Conservation (phyloP, 2,888 invertebrate species). For the Luffia ferchaultella region DNA sequence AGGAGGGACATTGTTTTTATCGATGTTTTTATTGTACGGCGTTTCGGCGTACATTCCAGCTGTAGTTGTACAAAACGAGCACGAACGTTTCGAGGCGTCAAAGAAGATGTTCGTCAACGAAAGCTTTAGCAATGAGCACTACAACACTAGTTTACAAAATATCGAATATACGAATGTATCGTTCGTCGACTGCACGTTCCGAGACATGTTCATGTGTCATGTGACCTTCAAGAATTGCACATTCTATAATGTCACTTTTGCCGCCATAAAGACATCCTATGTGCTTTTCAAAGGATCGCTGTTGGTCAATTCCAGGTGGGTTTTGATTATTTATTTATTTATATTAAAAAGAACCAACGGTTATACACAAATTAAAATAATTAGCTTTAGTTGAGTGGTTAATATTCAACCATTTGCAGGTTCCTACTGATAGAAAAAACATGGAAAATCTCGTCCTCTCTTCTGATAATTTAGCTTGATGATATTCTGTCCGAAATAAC, state of each 20-base stretch:
- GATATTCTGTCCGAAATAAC: no score
- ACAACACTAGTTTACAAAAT: slow-evolving; percentile 71
- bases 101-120: slow-evolving; percentile 30
- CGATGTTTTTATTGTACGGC: slow-evolving; percentile 63
- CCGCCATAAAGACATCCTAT: slow-evolving; percentile 75
- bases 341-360: no score
- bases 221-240: slow-evolving; percentile 76
- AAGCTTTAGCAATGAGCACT: slow-evolving; percentile 43
- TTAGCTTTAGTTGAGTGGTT: no score
- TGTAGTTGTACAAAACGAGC: slow-evolving; percentile 49
- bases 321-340: no score
- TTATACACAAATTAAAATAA: no score
- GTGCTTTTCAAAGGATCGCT: slow-evolving; percentile 70
- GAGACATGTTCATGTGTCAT: slow-evolving; percentile 74
- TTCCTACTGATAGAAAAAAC: no score
- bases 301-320: slow-evolving; percentile 71
- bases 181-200: slow-evolving; percentile 72
- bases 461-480: no score
- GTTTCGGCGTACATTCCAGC: slow-evolving; percentile 62
- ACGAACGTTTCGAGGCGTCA: slow-evolving; percentile 29
- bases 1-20: slow-evolving; percentile 63
- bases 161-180: slow-evolving; percentile 65
- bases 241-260: slow-evolving; percentile 73
- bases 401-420: no score
- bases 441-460: no score